These are phyloP conservation scores for Sinocyclocheilus rhinocerous DNA, from an alignment of 2,113 vertebrate species.

Conservation along the genomic window DNA sequence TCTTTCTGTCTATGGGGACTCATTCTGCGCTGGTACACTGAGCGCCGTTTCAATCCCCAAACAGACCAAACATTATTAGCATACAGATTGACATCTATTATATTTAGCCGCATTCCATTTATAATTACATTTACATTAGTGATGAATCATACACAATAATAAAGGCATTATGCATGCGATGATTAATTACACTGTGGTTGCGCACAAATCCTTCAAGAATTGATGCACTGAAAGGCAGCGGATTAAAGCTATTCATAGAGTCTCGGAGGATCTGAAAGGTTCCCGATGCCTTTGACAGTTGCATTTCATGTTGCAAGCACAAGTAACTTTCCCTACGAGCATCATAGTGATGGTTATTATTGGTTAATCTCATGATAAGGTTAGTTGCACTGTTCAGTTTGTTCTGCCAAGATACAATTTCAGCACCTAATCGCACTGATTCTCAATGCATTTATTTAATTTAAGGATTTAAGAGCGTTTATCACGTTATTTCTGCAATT, in stretches of 20 bases:
- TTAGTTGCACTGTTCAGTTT: not conserved
- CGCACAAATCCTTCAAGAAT: slow-evolving; percentile 7
- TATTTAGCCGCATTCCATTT: slow-evolving; percentile 20
- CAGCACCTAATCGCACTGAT: not conserved
- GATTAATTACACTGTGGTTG: slow-evolving; percentile 15
- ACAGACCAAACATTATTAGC: not conserved
- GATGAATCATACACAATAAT: slow-evolving; percentile 7
- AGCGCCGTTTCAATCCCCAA: not conserved
- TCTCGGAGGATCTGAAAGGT: slow-evolving; percentile 10
- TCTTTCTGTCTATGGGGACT: not conserved
- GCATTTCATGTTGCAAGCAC: not conserved
- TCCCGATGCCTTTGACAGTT: not conserved
- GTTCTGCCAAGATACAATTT: not conserved
- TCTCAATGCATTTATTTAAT: not conserved
- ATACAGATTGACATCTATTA: slow-evolving; percentile 28
- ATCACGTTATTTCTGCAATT: not conserved
- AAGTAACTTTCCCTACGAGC: not conserved
- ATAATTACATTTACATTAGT: slow-evolving; percentile 21
- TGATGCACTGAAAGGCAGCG: not conserved
- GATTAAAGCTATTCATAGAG: slow-evolving; percentile 18
- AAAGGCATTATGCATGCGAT: not conserved
- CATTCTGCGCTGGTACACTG: not conserved
- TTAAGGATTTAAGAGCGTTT: not conserved
- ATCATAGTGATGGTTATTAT: not conserved
- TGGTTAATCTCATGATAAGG: not conserved